Evolutionary conservation across 2,113 vertebrate genomes (phyloP), one percentile per base, ranked within the genome.

Genomic region (Centropristis striata): DNA sequence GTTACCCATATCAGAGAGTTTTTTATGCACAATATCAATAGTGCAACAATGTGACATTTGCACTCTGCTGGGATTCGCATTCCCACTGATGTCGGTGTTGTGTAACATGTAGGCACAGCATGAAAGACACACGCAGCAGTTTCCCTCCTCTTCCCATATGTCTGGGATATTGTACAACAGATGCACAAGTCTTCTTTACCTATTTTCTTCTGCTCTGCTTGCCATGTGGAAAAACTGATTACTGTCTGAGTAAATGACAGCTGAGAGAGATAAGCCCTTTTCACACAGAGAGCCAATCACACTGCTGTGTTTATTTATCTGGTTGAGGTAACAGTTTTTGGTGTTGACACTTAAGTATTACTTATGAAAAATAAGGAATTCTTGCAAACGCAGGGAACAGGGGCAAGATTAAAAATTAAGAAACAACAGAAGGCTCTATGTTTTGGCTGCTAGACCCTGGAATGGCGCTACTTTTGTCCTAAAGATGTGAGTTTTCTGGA

Each of bases 171-270:
- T 81, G 74, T 74, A 86, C 84, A 86, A 75, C 91, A 93, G 87
- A 93, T 91, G 90, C 82, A 74, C 83, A 70, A 37, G 65, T 85
- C 81, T 90, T 80, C 81, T 64, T 80, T 69, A 83, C 85, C 80
- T 87, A 80, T 44, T 89, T 88, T 88, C 86, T 90, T 88, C 89
- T 82, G 88, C 88, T 90, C 87, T 75, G 84, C 64, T 87, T 83
- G 71, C 75, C 90, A 90, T 88, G 86, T 92, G 90, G 90, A 90
- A 90, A 80, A 89, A 70, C 57, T 10, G 75, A 90, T 88, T 83
- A 71, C 82, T 75, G 71, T 78, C 60, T 20, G 69, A 75, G 66
- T 44, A 81, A 80, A 71, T 74, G 77, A 85, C 86, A 90, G 80
- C 71, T 84, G 84, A 91, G 69, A 83, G 53, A 77, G 47, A 82